Percentiles rank a stretch among this genome's conserved stretches.
Conservation (phyloP, 2,113 vertebrate genomes). For the Nesoenas mayeri region DNA sequence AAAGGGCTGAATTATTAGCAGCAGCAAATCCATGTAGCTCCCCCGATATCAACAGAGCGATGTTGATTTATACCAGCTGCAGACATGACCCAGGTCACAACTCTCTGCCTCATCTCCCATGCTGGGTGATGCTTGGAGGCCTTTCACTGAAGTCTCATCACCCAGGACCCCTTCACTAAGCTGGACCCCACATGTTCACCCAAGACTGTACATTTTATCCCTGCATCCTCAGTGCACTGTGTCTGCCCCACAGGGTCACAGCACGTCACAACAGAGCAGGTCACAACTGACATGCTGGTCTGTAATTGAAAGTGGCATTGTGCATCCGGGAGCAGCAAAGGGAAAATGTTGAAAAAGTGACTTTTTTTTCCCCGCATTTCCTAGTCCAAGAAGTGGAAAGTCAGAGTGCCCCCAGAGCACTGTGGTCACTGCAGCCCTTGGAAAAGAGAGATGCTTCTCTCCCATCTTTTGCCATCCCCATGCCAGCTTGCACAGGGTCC, state of each 20-base stretch:
- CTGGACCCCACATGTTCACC: not conserved
- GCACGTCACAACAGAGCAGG: not conserved
- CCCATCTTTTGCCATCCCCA: not conserved
- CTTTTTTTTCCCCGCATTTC: not conserved
- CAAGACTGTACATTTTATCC: not conserved
- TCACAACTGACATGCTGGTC: not conserved
- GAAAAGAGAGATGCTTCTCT: not conserved
- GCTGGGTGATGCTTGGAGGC: not conserved
- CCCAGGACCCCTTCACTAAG: not conserved
- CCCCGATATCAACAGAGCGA: not conserved
- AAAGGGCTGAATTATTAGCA: not conserved
- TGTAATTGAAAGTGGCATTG: slow-evolving; percentile 24
- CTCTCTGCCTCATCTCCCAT: not conserved
- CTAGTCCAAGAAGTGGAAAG: not conserved
- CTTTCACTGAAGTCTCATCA: not conserved
- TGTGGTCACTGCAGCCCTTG: not conserved
- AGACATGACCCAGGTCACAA: not conserved
- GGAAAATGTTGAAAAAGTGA: slow-evolving; percentile 2
- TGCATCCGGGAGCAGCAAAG: not conserved
- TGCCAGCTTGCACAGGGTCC: not conserved
- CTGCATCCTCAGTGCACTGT: not conserved
- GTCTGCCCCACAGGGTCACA: not conserved
- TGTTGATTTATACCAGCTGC: slow-evolving; percentile 39
- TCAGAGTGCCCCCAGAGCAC: not conserved
- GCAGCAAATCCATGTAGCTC: not conserved